phyloP scores from a whole-genome alignment of 2,797 vertebrate genomes.

The Pipistrellus kuhlii region DNA sequence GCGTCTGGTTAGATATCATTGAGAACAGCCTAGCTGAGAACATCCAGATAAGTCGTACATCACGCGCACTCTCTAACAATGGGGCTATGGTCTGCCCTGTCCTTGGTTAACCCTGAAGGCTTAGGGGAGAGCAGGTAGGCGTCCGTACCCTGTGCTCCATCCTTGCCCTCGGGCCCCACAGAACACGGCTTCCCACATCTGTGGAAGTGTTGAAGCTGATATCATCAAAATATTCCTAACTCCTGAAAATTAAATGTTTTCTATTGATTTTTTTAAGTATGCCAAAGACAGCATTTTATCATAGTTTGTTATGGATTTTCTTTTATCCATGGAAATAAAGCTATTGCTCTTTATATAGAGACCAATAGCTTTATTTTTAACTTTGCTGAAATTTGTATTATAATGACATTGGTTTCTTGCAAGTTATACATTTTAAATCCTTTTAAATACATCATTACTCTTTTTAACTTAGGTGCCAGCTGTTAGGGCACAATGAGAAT shows the following conservation, averaged over 20 bases:
- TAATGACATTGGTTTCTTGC: constrained; percentile 54
- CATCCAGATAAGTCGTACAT: no score
- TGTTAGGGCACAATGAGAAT: constrained; percentile 43
- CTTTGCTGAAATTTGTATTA: constrained; percentile 62
- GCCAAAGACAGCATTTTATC: constrained; percentile 69
- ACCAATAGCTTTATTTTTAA: constrained; percentile 61
- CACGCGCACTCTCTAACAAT: no score
- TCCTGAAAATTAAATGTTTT: constrained; percentile 77
- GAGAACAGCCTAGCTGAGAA: no score
- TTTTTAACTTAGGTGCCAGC: constrained; percentile 17
- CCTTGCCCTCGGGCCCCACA: no score
- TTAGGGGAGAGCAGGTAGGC: no score
- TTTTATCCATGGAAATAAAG: constrained; percentile 72
- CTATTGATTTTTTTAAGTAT: constrained; percentile 76
- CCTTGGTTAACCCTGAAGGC: no score
- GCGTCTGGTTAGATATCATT: no score
- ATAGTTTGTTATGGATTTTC: constrained; percentile 80
- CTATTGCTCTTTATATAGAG: constrained; percentile 69
- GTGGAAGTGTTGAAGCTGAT: constrained; percentile 68
- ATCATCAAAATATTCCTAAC: constrained; percentile 58
- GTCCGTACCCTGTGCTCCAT: no score
- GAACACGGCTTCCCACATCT: no score
- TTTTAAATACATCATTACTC: constrained; percentile 59
- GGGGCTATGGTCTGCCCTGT: no score
- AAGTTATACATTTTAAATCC: constrained; percentile 61